Base-by-base conservation (phyloP, 1,140 invertebrate genomes). In the Dreissena polymorpha region DNA sequence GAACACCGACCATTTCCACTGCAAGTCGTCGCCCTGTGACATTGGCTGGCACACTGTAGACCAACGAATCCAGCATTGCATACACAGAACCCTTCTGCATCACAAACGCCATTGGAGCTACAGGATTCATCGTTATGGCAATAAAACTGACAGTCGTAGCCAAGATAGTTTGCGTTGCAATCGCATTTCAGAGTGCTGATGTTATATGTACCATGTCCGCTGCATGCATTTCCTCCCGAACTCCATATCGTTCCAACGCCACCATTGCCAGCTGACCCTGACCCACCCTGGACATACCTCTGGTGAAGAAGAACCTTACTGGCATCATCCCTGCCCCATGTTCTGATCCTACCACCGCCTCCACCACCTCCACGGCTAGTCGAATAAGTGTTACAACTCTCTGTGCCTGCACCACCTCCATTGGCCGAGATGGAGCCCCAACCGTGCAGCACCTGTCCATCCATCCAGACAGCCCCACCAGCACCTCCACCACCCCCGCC, bases 391-490 rank as follows among this genome's bases (percentile, higher is more conserved):
- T 53, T 21, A 50, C 79, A 87, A 51, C 8, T 21, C 27, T 67
- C 21, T 0, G 49, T 51, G 25, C 29, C 25, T 12, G 53, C 77
- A 18, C 39, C 27, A 1, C 88, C 89, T 23, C 89, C 89, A 71
- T 77, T 50, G 0, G 87, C 88, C 70, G 69, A 60, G 0, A 90
- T 21, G 21, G 14, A 51, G 16, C 89, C 89, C 88, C 89, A 89
- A 2, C 89, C 89, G 67, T 88, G 86, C 57, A 89, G 80, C 16
- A 87, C 63, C 49, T 87, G 70, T 27, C 84, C 75, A 69, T 90
- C 88, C 8, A 90, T 49, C 89, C 89, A 90, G 0, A 89, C 51
- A 49, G 87, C 80, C 10, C 89, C 89, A 25, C 89, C 89, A 76
- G 86, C 85, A 16, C 89, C 89, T n/a, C 86, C 88, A 29, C 89